Evolutionary conservation across 2,888 invertebrate species (phyloP).

Genomic region (Druceiella hillmani): DNA sequence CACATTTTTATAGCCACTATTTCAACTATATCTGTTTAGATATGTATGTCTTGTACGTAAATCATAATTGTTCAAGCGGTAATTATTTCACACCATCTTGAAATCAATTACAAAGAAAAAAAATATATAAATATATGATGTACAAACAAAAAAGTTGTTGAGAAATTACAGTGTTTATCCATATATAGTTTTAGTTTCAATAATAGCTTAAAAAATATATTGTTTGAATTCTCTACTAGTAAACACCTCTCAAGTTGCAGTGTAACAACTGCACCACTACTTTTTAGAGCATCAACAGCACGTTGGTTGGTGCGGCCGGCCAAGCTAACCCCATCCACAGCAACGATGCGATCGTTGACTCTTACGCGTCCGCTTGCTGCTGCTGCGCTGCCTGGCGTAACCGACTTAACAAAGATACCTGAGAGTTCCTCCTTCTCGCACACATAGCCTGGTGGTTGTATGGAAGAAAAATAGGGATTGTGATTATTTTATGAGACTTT

Average conservation of each 20-base stretch:
- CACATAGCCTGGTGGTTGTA: conserved; percentile 84
- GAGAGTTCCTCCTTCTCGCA: conserved; percentile 98
- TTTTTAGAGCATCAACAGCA: conserved; percentile 93
- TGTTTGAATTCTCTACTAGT: neutral
- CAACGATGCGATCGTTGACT: conserved; percentile 97
- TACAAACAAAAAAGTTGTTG: too few relatives aligned
- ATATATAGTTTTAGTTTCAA: neutral
- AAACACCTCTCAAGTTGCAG: conserved; percentile 73
- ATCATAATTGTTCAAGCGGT: too few relatives aligned
- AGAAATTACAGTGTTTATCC: too few relatives aligned
- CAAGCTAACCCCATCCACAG: conserved; percentile 91
- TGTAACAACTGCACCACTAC: conserved; percentile 86
- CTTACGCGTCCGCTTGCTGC: conserved; percentile 88
- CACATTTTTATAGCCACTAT: too few relatives aligned
- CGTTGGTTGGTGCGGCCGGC: conserved; percentile 97
- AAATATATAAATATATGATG: too few relatives aligned
- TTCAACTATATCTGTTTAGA: too few relatives aligned
- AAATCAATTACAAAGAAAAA: too few relatives aligned
- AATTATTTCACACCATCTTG: too few relatives aligned
- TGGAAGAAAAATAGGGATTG: too few relatives aligned
- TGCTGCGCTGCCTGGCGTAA: conserved; percentile 94
- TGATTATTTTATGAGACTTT: too few relatives aligned
- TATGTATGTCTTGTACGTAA: too few relatives aligned
- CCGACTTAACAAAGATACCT: conserved; percentile 98
- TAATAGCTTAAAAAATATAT: neutral